Evolutionary conservation across 2,888 invertebrate genomes (phyloP).

Genomic region (Cremastinae sp.): DNA sequence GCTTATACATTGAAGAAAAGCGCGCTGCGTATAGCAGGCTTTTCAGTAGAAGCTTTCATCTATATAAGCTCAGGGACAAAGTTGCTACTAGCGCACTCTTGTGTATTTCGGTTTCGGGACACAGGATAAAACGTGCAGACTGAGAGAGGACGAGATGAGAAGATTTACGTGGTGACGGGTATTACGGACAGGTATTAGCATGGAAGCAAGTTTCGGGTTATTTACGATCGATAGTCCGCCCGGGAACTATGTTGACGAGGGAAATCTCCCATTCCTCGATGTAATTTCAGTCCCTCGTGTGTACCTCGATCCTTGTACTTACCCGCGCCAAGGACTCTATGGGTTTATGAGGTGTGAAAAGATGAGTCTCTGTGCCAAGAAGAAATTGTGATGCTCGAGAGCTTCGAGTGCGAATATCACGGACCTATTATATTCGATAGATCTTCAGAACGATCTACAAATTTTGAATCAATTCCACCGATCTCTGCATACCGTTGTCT

Average conservation of each 20-base stretch:
- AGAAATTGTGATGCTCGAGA: conserved; percentile 40
- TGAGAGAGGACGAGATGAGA: conserved; percentile 42
- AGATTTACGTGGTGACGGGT: conserved; percentile 62
- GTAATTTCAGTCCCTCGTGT: conserved; percentile 55
- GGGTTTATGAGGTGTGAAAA: conserved; percentile 51
- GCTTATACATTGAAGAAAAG: conserved; percentile 18
- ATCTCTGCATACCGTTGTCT: no score
- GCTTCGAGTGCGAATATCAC: neutral
- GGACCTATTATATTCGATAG: neutral
- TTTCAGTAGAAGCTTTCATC: conserved; percentile 23
- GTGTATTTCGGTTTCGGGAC: conserved; percentile 36
- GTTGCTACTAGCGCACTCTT: conserved; percentile 19
- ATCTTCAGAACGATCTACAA: no score
- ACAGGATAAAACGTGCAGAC: conserved; percentile 54
- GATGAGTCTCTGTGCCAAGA: conserved; percentile 10
- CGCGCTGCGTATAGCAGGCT: conserved; percentile 9
- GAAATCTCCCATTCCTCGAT: conserved; percentile 44
- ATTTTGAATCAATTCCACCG: no score
- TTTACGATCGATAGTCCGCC: conserved; percentile 61
- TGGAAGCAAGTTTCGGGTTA: conserved; percentile 61
- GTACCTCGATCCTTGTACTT: conserved; percentile 30
- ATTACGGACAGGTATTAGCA: conserved; percentile 62
- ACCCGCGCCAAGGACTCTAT: conserved; percentile 32
- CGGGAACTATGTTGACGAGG: conserved; percentile 58
- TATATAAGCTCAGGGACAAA: conserved; percentile 29